Evolutionary conservation across 2,888 invertebrate genomes (phyloP).

Genomic region (Notodonta dromedarius): DNA sequence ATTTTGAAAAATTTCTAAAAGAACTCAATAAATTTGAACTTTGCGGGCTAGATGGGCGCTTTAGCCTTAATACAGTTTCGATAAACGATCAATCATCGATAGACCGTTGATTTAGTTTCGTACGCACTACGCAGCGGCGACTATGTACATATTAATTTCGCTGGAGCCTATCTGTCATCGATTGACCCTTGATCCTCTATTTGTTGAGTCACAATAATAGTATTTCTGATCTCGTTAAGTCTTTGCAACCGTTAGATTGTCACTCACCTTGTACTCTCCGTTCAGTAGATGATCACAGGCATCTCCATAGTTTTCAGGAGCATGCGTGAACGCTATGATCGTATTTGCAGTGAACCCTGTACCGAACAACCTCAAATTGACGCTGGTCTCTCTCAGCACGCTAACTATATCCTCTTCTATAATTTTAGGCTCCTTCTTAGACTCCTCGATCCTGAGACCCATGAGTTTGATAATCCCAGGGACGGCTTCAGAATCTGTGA

Average conservation of each 20-base stretch:
- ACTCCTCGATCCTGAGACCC: slow-evolving; percentile 70
- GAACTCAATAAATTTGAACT: too few relatives aligned
- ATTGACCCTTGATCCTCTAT: too few relatives aligned
- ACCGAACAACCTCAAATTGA: slow-evolving; percentile 67
- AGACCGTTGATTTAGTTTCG: too few relatives aligned
- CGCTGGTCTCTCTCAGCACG: slow-evolving; percentile 60
- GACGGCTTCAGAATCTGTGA: slow-evolving; percentile 10
- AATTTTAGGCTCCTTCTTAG: slow-evolving; percentile 68
- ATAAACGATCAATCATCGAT: too few relatives aligned
- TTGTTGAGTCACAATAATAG: too few relatives aligned
- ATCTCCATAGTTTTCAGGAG: slow-evolving; percentile 44
- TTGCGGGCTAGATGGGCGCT: too few relatives aligned
- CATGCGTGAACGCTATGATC: slow-evolving; percentile 68
- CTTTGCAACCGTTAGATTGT: background rate
- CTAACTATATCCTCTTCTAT: slow-evolving; percentile 71
- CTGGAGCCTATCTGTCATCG: too few relatives aligned
- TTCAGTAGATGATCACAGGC: slow-evolving; percentile 54
- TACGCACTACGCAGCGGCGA: too few relatives aligned
- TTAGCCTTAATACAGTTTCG: too few relatives aligned
- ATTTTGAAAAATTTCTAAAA: too few relatives aligned
- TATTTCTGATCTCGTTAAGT: too few relatives aligned
- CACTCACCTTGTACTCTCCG: slow-evolving; percentile 61
- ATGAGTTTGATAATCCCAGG: slow-evolving; percentile 43
- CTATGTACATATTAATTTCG: too few relatives aligned
- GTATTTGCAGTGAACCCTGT: slow-evolving; percentile 60